Base-by-base conservation (phyloP, 2,888 invertebrate species). In the Gari tellinella region DNA sequence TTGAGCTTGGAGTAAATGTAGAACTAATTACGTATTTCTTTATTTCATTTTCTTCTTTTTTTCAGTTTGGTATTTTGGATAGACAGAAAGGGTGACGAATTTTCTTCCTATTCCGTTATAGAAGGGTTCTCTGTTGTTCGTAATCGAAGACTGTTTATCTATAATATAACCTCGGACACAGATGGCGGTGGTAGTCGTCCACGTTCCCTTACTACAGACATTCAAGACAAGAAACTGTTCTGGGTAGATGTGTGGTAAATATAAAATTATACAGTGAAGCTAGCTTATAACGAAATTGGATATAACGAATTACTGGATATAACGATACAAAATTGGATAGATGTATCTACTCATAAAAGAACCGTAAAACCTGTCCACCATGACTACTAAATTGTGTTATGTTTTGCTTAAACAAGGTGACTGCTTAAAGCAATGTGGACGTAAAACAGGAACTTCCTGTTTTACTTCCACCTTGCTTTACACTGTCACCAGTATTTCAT, bases 11-110 rank as follows among this genome's bases (percentile, higher is more conserved):
- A 14, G 14, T 40, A 14, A 40, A 40, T 40, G 10, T 40, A 8
- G 8, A 10, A 12, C 17, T 15, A 7, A 17, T 52, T 10, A 15
- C 17, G 52, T 52, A 52, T 23, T 26, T 17, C 51, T 19, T n/a
- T 19, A 45, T 31, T 31, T 31, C 10, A 7, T 10, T 31, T 31
- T 31, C 31, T 7, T 52, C 12, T 48, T 14, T 46, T 41, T 65
- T 61, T n/a, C 65, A 79, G 79, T 15, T 46, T 55, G 45, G 25
- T 79, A n/a, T 79, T 79, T 49, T 79, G 79, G 79, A 68, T 79
- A n/a, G 72, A 72, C 41, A 26, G 60, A 17, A 40, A 56, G 12
- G 72, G 74, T 2, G 38, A 25, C 8, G 21, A 67, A 12, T 64
- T 65, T 7, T 40, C 52, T 14, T 52, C 49, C n/a, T 48, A 55